Evolutionary conservation across 2,888 invertebrate genomes (phyloP).

Genomic region (Rugalucina vietnamica): DNA sequence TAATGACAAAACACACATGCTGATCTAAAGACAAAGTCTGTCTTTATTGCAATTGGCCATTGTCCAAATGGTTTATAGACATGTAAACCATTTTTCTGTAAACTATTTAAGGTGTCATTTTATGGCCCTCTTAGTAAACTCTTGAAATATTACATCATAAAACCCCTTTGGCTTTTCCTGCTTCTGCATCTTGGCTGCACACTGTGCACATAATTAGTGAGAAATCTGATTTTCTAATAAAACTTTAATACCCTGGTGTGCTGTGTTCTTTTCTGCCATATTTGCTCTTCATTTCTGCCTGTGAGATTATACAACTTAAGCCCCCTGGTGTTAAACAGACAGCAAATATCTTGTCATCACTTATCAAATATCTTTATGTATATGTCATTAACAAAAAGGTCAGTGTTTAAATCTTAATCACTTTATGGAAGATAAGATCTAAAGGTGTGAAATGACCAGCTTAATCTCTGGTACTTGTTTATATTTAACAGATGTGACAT

Average conservation of each 20-base stretch:
- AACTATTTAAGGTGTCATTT: no score
- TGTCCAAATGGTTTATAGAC: no score
- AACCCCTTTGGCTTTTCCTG: not conserved
- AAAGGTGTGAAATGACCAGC: not conserved
- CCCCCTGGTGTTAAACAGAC: slow-evolving; percentile 2
- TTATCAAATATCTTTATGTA: slow-evolving; percentile 1
- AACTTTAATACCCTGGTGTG: not conserved
- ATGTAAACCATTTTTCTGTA: no score
- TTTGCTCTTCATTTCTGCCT: slow-evolving; percentile 2
- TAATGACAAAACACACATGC: no score
- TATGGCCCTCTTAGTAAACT: no score
- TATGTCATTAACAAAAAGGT: slow-evolving; percentile 10
- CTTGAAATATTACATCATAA: not conserved
- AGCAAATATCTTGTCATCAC: not conserved
- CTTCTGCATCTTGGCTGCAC: not conserved
- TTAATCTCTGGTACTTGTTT: not conserved
- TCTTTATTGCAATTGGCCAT: no score
- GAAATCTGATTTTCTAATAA: slow-evolving; percentile 5
- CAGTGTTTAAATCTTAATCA: slow-evolving; percentile 12
- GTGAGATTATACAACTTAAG: not conserved
- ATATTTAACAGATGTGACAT: slow-evolving; percentile 12
- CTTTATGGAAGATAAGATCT: not conserved
- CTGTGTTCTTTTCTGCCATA: not conserved
- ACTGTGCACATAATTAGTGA: not conserved
- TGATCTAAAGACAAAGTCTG: no score